Percentiles rank a stretch among this genome's conserved stretches.
phyloP scores from a whole-genome alignment of 2,113 vertebrate genomes.

The Neodon shergylaensis region DNA sequence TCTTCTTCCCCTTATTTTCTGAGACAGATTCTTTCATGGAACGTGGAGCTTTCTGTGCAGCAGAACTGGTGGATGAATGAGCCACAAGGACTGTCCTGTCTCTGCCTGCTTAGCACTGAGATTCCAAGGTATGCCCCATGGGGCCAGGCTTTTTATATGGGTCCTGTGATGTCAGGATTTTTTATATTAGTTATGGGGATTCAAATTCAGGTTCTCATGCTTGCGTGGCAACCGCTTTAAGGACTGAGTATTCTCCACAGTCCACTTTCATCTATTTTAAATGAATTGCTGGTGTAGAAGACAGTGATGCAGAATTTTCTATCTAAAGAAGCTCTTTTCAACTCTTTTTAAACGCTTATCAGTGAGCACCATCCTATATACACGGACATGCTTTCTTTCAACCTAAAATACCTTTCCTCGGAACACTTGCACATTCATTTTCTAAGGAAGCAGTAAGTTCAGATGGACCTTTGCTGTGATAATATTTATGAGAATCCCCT shows the following conservation, averaged over 20 bases:
- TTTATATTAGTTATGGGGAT: neutral
- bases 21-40: neutral
- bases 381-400: neutral
- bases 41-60: neutral
- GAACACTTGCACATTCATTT: conserved; percentile 33
- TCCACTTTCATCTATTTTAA: neutral
- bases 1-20: neutral
- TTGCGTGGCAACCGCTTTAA: too few relatives aligned
- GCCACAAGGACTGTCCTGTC: too few relatives aligned
- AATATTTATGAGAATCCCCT: neutral
- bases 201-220: neutral
- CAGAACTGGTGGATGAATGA: neutral
- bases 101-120: neutral
- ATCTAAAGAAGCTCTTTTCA: neutral
- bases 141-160: neutral
- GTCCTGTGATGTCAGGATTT: neutral
- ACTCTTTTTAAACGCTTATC: neutral
- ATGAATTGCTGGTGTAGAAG: neutral
- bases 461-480: neutral
- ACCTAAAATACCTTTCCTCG: conserved; percentile 43
- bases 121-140: neutral
- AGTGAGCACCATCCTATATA: neutral
- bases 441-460: conserved; percentile 10
- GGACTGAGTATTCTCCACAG: neutral
- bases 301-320: neutral